A percentile compares a stretch with the other conserved stretches of the same genome.
Evolutionary conservation across 2,113 vertebrate species (phyloP).

Genomic region (Perccottus glenii): DNA sequence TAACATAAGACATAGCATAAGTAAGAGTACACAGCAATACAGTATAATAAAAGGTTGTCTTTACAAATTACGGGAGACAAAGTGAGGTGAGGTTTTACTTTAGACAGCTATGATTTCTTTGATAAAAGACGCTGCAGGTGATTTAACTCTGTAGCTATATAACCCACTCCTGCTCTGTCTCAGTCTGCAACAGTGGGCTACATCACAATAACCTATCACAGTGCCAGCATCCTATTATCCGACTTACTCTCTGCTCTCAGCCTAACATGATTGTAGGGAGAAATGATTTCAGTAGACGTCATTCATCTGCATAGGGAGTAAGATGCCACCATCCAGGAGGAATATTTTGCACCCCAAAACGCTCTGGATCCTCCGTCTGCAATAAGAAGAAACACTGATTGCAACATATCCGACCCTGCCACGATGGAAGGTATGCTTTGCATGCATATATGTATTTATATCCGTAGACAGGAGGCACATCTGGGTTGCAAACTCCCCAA

Average conservation of each 20-base stretch:
- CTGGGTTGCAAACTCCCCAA: constrained; percentile 62
- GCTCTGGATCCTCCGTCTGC: constrained; percentile 8
- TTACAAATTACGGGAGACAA: too few relatives aligned
- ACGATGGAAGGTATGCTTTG: constrained; percentile 75
- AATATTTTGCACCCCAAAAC: constrained; percentile 32
- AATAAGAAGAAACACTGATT: constrained; percentile 22
- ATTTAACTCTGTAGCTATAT: too few relatives aligned
- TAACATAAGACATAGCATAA: too few relatives aligned
- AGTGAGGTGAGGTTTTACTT: too few relatives aligned
- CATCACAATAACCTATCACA: not conserved
- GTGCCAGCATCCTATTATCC: constrained; percentile 22
- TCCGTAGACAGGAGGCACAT: constrained; percentile 46
- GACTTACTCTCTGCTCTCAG: constrained; percentile 62
- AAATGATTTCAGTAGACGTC: constrained; percentile 74
- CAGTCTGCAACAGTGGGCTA: too few relatives aligned
- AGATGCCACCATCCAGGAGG: constrained; percentile 65
- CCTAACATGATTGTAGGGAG: constrained; percentile 72
- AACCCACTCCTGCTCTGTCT: too few relatives aligned
- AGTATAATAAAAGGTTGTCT: too few relatives aligned
- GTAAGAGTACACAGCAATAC: too few relatives aligned
- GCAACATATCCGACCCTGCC: constrained; percentile 57
- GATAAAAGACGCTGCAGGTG: too few relatives aligned
- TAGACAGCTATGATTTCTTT: too few relatives aligned
- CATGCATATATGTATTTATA: constrained; percentile 40
- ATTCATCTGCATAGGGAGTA: constrained; percentile 77